Conservation (phyloP, 2,888 invertebrate species). For the Dascillus cervinus region DNA sequence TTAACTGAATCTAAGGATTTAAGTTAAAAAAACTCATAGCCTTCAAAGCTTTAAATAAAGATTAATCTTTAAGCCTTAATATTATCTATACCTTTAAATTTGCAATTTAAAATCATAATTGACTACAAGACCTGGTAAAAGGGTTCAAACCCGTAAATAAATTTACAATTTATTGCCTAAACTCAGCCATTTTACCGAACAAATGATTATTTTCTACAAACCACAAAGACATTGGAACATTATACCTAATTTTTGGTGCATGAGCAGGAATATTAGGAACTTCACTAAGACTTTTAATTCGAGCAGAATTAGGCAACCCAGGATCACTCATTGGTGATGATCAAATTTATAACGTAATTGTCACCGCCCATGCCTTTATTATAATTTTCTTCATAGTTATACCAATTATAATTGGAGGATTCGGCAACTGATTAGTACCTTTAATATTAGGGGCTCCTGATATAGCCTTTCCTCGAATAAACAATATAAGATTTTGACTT, state of each 20-base stretch:
- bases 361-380: slow-evolving; percentile 72
- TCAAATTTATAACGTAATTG: slow-evolving; percentile 71
- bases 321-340: slow-evolving; percentile 63
- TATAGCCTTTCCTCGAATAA: slow-evolving; percentile 76
- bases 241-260: slow-evolving; percentile 61
- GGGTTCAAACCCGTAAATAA: slow-evolving; percentile 45
- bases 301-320: slow-evolving; percentile 61
- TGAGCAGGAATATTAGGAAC: slow-evolving; percentile 66
- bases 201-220: slow-evolving; percentile 65
- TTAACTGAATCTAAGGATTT: slow-evolving; percentile 39
- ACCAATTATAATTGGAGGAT: slow-evolving; percentile 71
- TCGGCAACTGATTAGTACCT: slow-evolving; percentile 76
- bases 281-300: slow-evolving; percentile 63
- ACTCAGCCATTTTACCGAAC: slow-evolving; percentile 56
- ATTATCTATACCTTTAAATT: slow-evolving; percentile 48
- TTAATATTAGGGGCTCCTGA: slow-evolving; percentile 69
- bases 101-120: slow-evolving; percentile 56
- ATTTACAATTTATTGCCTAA: slow-evolving; percentile 59
- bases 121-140: slow-evolving; percentile 51
- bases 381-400: slow-evolving; percentile 65
- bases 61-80: slow-evolving; percentile 50
- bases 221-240: slow-evolving; percentile 70
- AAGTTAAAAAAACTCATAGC: slow-evolving; percentile 55
- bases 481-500: slow-evolving; percentile 79
- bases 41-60: slow-evolving; percentile 57